Percentiles rank a stretch among this genome's conserved stretches.
These are phyloP conservation scores for Rhagonycha fulva DNA, from an alignment of 2,888 invertebrate genomes.

Conservation along the genomic window DNA sequence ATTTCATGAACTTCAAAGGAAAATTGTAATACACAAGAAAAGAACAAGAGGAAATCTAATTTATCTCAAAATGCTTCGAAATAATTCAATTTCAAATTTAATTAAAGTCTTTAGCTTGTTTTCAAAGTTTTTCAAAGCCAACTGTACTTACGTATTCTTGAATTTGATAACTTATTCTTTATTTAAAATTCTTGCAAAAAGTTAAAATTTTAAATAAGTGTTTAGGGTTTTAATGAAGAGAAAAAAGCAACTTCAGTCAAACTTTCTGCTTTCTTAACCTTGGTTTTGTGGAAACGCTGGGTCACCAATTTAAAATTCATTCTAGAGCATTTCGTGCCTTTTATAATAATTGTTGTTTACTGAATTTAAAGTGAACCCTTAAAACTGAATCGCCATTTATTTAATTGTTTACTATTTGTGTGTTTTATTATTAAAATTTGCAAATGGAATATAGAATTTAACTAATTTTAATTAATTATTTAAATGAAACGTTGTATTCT, in stretches of 20 bases:
- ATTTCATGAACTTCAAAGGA: not conserved
- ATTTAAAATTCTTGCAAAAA: not conserved
- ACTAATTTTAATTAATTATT: not conserved
- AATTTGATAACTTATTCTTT: slow-evolving; percentile 6
- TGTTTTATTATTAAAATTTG: not conserved
- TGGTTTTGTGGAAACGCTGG: not conserved
- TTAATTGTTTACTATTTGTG: not conserved
- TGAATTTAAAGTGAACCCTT: not conserved
- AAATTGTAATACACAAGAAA: not conserved
- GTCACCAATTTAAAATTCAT: not conserved
- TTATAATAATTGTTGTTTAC: not conserved
- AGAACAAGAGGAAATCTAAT: not conserved
- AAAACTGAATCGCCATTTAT: not conserved
- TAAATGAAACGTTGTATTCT: not conserved
- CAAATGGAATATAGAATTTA: not conserved
- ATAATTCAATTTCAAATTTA: slow-evolving; percentile 13
- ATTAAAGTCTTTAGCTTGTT: slow-evolving; percentile 7
- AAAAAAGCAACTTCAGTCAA: not conserved
- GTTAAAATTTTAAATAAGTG: not conserved
- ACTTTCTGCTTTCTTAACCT: not conserved
- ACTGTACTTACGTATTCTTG: not conserved
- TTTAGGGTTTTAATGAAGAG: not conserved
- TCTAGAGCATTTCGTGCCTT: not conserved
- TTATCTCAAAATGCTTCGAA: slow-evolving; percentile 5
- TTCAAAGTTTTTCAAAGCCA: not conserved